Evolutionary conservation across 2,797 vertebrate genomes (phyloP).

Genomic region (Micrastur ruficollis): DNA sequence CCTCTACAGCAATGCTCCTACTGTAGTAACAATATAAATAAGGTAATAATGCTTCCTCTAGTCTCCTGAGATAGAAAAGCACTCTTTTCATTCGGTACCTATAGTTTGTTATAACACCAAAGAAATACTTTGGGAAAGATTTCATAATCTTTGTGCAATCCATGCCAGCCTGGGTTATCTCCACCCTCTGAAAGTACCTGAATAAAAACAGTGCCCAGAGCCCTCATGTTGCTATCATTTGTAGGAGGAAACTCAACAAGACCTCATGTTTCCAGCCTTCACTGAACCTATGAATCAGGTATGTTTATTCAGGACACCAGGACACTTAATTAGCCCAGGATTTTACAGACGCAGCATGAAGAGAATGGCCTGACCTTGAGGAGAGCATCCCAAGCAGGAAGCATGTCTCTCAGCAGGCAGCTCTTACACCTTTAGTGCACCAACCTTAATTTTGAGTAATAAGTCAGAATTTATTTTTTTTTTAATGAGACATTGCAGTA

Average conservation of each 20-base stretch:
- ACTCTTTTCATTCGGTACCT: not conserved
- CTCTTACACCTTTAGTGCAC: not conserved
- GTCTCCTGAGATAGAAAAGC: not conserved
- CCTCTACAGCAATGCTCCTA: not conserved
- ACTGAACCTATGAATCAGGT: not conserved
- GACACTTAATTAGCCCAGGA: not conserved
- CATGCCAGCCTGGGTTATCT: not conserved
- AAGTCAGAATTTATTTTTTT: not conserved
- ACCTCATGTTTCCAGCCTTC: not conserved
- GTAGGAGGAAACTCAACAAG: not conserved
- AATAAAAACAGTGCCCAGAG: not conserved
- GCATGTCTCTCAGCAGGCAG: accelerated
- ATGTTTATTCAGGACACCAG: too few relatives aligned
- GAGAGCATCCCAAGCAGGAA: not conserved
- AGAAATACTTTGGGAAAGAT: not conserved
- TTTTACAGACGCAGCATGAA: not conserved
- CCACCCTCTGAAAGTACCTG: not conserved
- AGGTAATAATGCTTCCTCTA: not conserved
- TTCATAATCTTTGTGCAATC: not conserved
- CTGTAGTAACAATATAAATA: not conserved
- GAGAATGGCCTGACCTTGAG: accelerated
- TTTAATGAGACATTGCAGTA: not conserved
- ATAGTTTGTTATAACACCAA: not conserved
- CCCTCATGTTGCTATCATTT: not conserved
- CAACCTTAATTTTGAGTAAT: not conserved